A percentile compares a stretch with the other conserved stretches of the same genome.
These are phyloP conservation scores for Saguinus imperator DNA, from an alignment of 2,113 vertebrate genomes.

Conservation along the genomic window DNA sequence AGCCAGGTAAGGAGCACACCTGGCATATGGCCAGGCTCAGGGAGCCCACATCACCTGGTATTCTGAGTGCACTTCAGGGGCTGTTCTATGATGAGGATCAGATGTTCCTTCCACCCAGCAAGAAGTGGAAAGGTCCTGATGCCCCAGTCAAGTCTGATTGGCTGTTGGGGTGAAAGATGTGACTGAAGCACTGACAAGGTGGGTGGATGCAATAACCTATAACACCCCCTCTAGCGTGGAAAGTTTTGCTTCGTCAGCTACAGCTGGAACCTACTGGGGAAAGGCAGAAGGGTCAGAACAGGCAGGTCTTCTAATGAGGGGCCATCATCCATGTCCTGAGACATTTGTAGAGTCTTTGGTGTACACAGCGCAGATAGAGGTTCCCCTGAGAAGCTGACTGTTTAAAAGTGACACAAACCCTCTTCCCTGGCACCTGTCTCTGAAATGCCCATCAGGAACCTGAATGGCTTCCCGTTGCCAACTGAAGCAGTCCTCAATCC, in stretches of 20 bases:
- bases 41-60: not conserved
- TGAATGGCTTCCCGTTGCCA: not conserved
- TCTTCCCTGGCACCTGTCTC: not conserved
- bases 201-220: not conserved
- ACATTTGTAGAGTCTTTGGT: fast-evolving
- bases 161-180: too few species aligned
- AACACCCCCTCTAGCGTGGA: not conserved
- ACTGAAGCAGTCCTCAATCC: not conserved
- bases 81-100: not conserved
- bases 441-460: not conserved
- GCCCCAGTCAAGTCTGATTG: not conserved
- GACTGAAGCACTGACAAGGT: not conserved
- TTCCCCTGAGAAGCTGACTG: not conserved
- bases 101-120: fast-evolving
- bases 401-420: not conserved
- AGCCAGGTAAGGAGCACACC: fast-evolving
- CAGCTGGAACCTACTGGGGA: not conserved
- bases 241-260: not conserved
- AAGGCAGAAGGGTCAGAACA: not conserved
- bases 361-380: not conserved
- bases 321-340: too few species aligned
- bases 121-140: not conserved
- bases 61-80: not conserved
- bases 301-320: not conserved
- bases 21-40: fast-evolving